Base-by-base conservation (phyloP, 2,113 vertebrate genomes). In the Dipodomys merriami region DNA sequence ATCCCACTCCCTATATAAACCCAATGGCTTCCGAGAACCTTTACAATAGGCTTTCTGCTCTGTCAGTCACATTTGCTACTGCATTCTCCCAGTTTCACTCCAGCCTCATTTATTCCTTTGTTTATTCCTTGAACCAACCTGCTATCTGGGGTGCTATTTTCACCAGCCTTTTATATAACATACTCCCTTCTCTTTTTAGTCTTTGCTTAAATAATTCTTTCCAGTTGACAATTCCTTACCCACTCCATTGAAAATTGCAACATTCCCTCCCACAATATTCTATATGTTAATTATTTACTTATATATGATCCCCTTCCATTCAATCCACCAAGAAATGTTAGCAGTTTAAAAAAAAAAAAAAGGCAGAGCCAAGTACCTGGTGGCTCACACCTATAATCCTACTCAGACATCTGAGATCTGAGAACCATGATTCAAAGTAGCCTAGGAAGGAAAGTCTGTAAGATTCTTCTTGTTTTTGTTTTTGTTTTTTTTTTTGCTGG, bases 241-340 rank as follows among this genome's bases (percentile, higher is more conserved):
- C 6, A 30, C 13, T 60, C 57, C n/a, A 71, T 57, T 94, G 89
- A 83, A 96, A 83, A 84, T 2, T 44, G n/a, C 53, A 77, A 10
- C 49, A 46, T 35, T 86, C 39, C n/a, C 64, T 83, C 57, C 46
- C 29, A 83, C 2, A 46, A 81, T n/a, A 73, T 29, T 39, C 39
- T 82, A 73, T 25, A 46, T 53, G 89, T 67, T 49, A 57, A 7
- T 64, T 82, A 30, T 13, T 18, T 84, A 71, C 53, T 81, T 82
- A 72, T 23, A 81, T 4, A 69, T 49, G 25, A 44, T n/a, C 22
- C 90, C 33, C 46, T 39, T 80, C 7, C 20, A 77, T 19, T 90
- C 35, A 84, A 73, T 16, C 68, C 46, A 94, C n/a, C 46, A 88
- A 91, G 39, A 9, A 95, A 23, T 80, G 83, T 7, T 64, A 53